Conservation (phyloP, 1,140 invertebrate species). For the Eupristina koningsbergeri region DNA sequence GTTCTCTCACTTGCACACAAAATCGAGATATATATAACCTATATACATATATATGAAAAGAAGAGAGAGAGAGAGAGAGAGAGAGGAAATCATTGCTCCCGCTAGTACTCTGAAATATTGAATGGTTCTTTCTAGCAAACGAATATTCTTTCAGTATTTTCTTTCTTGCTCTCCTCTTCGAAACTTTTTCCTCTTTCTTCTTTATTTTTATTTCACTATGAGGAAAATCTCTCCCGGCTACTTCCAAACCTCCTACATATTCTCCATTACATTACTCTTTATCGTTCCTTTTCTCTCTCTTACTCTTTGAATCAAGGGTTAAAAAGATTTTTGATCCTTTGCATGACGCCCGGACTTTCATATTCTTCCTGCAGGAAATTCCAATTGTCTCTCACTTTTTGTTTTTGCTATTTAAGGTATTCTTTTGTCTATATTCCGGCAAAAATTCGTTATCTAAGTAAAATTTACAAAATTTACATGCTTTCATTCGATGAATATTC, state of each 20-base stretch:
- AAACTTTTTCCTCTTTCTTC: slow-evolving; percentile 8
- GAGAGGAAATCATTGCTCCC: slow-evolving; percentile 62
- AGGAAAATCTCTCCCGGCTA: too few relatives aligned
- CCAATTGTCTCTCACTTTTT: neutral
- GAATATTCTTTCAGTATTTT: slow-evolving; percentile 58
- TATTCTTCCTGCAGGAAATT: neutral
- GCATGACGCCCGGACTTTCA: neutral
- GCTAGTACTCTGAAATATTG: slow-evolving; percentile 67
- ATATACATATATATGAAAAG: neutral
- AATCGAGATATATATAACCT: neutral
- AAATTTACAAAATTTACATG: too few relatives aligned
- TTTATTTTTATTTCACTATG: slow-evolving; percentile 41
- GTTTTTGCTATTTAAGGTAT: too few relatives aligned
- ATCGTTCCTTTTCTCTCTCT: slow-evolving; percentile 22
- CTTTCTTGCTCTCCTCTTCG: slow-evolving; percentile 29
- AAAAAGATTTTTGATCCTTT: neutral
- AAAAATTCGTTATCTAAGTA: neutral
- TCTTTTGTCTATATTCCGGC: neutral
- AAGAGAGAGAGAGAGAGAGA: slow-evolving; percentile 17
- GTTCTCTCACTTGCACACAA: slow-evolving; percentile 55
- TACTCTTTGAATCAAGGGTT: neutral
- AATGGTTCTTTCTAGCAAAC: slow-evolving; percentile 65
- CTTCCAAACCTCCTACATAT: too few relatives aligned
- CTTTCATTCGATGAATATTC: too few relatives aligned
- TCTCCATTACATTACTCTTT: too few relatives aligned